Evolutionary conservation across 1,140 invertebrate species (phyloP).

Genomic region (Agrilus planipennis): DNA sequence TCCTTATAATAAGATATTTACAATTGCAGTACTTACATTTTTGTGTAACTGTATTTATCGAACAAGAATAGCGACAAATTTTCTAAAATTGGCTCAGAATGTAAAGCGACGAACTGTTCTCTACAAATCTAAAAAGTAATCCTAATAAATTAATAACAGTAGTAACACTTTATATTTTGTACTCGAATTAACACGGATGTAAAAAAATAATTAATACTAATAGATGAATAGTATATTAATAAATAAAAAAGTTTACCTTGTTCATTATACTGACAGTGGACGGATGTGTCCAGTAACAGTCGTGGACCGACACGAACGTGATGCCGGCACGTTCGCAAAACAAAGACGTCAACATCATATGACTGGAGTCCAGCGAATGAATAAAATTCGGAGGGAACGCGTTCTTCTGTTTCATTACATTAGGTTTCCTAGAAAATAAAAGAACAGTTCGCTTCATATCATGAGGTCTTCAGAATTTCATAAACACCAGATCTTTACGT

Average conservation of each 20-base stretch:
- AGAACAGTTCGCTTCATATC: too few species aligned
- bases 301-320: slow-evolving; percentile 94
- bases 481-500: too few species aligned
- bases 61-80: slow-evolving; percentile 69
- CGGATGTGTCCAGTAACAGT: slow-evolving; percentile 99
- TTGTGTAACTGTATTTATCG: slow-evolving; percentile 48
- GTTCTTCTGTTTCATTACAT: slow-evolving; percentile 89
- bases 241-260: slow-evolving; percentile 43
- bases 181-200: not conserved
- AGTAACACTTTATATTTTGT: not conserved
- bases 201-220: not conserved
- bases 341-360: slow-evolving; percentile 98
- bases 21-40: slow-evolving; percentile 38
- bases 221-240: not conserved
- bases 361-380: slow-evolving; percentile 94
- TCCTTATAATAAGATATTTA: not conserved
- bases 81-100: slow-evolving; percentile 86
- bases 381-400: slow-evolving; percentile 99
- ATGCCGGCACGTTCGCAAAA: slow-evolving; percentile 69
- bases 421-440: slow-evolving; percentile 54
- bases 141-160: not conserved
- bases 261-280: slow-evolving; percentile 81
- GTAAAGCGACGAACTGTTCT: slow-evolving; percentile 90
- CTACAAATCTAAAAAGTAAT: slow-evolving; percentile 62
- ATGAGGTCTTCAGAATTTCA: too few species aligned